Conservation (phyloP, 1,140 invertebrate species). For the Panagrolaimus sp. region DNA sequence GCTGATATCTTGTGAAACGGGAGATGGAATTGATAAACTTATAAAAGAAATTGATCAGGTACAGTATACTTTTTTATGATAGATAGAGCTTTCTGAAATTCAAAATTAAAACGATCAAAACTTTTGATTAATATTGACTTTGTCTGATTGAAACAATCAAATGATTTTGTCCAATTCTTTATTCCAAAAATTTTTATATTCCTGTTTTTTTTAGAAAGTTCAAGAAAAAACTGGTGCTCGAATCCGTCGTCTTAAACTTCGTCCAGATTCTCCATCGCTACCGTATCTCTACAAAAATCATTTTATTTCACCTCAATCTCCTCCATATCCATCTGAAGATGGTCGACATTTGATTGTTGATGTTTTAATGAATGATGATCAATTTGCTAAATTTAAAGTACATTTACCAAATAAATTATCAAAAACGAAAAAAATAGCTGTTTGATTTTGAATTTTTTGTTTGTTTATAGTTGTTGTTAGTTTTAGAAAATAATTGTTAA, state of each 20-base stretch:
- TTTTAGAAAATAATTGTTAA: no score
- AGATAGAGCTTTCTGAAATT: no score
- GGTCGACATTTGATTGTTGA: conserved; percentile 36
- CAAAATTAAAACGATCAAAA: no score
- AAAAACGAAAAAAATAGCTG: no score
- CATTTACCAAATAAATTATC: conserved; percentile 2
- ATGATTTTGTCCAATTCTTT: no score
- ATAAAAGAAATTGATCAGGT: conserved; percentile 31
- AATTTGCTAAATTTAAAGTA: conserved; percentile 22
- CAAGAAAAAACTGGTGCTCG: conserved; percentile 22
- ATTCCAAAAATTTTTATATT: not conserved
- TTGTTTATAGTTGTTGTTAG: no score
- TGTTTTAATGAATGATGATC: conserved; percentile 39
- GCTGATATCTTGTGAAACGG: conserved; percentile 37
- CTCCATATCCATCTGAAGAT: conserved; percentile 26
- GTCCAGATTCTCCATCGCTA: conserved; percentile 23
- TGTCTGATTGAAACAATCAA: no score
- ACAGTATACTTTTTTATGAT: no score
- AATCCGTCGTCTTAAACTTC: conserved; percentile 25
- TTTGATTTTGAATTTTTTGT: no score
- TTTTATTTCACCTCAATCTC: conserved; percentile 30
- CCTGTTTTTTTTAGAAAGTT: conserved; percentile 22
- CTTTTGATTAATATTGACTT: no score
- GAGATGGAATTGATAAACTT: conserved; percentile 23
- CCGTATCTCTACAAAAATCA: conserved; percentile 39